These are phyloP conservation scores for Poeciliopsis paucimaculata DNA, from an alignment of 2,797 vertebrate species.

Conservation along the genomic window DNA sequence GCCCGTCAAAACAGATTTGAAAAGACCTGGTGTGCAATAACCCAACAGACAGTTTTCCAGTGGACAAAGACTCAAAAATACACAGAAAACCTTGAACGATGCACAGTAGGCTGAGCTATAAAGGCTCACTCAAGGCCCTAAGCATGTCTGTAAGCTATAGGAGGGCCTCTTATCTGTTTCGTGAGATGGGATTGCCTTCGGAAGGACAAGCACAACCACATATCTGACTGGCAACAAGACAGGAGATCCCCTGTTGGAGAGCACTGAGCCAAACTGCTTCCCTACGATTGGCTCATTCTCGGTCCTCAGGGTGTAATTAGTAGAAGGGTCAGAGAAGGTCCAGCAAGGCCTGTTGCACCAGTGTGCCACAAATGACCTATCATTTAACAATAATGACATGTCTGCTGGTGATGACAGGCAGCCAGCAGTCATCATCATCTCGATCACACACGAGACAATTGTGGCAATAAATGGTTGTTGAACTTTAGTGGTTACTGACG, in stretches of 20 bases:
- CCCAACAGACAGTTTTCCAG: conserved; percentile 30
- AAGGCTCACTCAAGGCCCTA: conserved; percentile 26
- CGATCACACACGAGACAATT: conserved; percentile 33
- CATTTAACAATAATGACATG: conserved; percentile 67
- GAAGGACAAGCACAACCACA: conserved; percentile 41
- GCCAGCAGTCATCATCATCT: conserved; percentile 50
- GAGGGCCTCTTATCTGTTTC: conserved; percentile 32
- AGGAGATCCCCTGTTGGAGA: conserved; percentile 40
- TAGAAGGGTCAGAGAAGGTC: conserved; percentile 64
- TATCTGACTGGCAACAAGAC: conserved; percentile 51
- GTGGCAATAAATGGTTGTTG: conserved; percentile 25
- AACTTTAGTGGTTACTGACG: conserved; percentile 30
- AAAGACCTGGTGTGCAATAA: conserved; percentile 69
- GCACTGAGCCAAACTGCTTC: conserved; percentile 33
- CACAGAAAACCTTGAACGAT: conserved; percentile 35
- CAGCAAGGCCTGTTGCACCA: conserved; percentile 64
- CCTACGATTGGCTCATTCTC: conserved; percentile 42
- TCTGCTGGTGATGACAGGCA: conserved; percentile 64
- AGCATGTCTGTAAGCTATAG: conserved; percentile 31
- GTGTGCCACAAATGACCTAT: conserved; percentile 73
- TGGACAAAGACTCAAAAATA: conserved; percentile 35
- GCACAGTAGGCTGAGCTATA: conserved; percentile 9
- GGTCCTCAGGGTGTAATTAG: conserved; percentile 78
- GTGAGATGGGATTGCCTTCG: conserved; percentile 23
- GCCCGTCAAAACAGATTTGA: conserved; percentile 66